phyloP scores from a whole-genome alignment of 2,888 invertebrate species.

The Pachydiplax longipennis region DNA sequence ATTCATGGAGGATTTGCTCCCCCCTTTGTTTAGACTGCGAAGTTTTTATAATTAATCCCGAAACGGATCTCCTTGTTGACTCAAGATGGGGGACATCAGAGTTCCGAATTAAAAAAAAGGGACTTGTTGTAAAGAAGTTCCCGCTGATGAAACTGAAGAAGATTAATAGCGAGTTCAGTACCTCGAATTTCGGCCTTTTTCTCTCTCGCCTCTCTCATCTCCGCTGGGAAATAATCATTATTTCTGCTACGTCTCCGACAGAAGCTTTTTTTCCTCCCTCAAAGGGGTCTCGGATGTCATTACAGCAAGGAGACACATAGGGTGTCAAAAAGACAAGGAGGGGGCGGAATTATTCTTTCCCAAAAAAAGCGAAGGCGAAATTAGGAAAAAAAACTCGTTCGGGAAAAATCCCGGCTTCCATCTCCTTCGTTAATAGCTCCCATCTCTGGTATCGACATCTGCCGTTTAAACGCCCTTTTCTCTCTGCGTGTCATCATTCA shows the following conservation, averaged over 20 bases:
- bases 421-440: background rate
- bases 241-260: background rate
- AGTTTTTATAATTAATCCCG: background rate
- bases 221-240: background rate
- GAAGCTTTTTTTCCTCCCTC: background rate
- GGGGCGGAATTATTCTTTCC: background rate
- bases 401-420: background rate
- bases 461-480: background rate
- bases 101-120: background rate
- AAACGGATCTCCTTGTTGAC: background rate
- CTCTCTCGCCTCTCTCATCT: background rate
- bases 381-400: background rate
- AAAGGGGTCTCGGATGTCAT: background rate
- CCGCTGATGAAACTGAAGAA: background rate
- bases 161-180: background rate
- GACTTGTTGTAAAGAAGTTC: background rate
- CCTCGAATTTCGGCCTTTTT: background rate
- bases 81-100: background rate
- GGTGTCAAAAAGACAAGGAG: background rate
- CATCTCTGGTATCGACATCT: background rate
- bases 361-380: background rate
- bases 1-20: background rate
- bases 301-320: background rate
- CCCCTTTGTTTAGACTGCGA: background rate
- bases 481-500: background rate